Evolutionary conservation across 2,797 vertebrate genomes (phyloP), one percentile per base, ranked within the genome.

Genomic region (Varecia variegata): DNA sequence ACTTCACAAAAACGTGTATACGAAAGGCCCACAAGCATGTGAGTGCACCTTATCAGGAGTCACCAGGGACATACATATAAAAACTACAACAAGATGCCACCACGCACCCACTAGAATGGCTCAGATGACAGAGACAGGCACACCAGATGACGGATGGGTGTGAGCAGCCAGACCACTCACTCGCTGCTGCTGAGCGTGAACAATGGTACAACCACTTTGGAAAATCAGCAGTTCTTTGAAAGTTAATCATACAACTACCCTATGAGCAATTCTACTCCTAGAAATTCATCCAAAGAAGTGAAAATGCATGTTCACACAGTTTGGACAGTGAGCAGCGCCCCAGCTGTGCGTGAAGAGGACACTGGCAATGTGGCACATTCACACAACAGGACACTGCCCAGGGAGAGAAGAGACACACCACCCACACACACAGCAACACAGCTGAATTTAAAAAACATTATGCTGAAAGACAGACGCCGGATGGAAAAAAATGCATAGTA

Each of bases 351-450:
- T 14, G 18, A 13, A n/a, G n/a, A 81, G 43, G 25, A 56, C 12
- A 56, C 38, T 0, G 32, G 56, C 8, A 27, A 23, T 0, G 18
- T 1, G 4, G 18, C 13, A 3, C 11, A 1, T 0, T 38, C 58
- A 35, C 1, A 40, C 8, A 8, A 1, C 18, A 32, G 27, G 20
- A 38, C 43, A 27, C 0, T 1, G 1, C 32, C 13, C 50, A 20
- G 30, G 45, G 40, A 15, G 0, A 50, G 21, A 50, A 32, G 40
- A 65, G 65, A 23, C 40, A 14, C 0, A 3, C 11, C 47, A 2
- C 32, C 0, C 45, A n/a, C 18, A 3, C 20, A 0, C 0, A 0
- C 11, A 2, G 7, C 12, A 18, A 9, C 27, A 20, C 0, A 7
- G 52, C 18, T 2, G 21, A 3, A 10, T 14, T 35, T n/a, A 23